phyloP scores from a whole-genome alignment of 2,888 invertebrate species.

The Malthinus flaveolus region DNA sequence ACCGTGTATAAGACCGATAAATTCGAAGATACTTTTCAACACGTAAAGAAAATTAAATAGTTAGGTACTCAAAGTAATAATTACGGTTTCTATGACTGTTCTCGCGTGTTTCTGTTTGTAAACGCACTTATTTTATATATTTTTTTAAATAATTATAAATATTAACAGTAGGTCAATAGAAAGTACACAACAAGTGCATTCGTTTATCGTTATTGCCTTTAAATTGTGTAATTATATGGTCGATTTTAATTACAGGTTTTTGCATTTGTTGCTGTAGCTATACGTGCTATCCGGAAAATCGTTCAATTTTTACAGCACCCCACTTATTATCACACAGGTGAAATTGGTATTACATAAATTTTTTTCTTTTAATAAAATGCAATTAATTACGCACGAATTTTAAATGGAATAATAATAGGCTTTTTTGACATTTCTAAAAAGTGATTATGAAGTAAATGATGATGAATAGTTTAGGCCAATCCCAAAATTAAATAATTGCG shows the following conservation, averaged over 20 bases:
- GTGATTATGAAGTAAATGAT: conserved; percentile 16
- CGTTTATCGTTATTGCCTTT: conserved; percentile 13
- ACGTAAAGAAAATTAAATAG: too few relatives aligned
- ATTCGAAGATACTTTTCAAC: too few relatives aligned
- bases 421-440: conserved; percentile 9
- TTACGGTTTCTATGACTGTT: conserved; percentile 10
- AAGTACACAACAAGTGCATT: conserved; percentile 11
- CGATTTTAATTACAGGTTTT: conserved; percentile 14
- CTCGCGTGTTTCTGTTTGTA: conserved; percentile 2
- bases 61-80: too few relatives aligned
- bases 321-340: too few relatives aligned
- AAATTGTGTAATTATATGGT: neutral
- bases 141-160: neutral
- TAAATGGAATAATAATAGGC: conserved; percentile 27
- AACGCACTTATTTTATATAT: too few relatives aligned
- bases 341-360: too few relatives aligned
- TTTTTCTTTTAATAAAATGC: conserved; percentile 1
- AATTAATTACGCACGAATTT: conserved; percentile 18
- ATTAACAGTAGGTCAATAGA: conserved; percentile 19
- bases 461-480: conserved; percentile 19
- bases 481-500: conserved; percentile 28
- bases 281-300: neutral
- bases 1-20: too few relatives aligned
- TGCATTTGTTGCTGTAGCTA: neutral
- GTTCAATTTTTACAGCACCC: too few relatives aligned